Conservation (phyloP, 2,888 invertebrate species). For the Troglohyphantes excavatus region DNA sequence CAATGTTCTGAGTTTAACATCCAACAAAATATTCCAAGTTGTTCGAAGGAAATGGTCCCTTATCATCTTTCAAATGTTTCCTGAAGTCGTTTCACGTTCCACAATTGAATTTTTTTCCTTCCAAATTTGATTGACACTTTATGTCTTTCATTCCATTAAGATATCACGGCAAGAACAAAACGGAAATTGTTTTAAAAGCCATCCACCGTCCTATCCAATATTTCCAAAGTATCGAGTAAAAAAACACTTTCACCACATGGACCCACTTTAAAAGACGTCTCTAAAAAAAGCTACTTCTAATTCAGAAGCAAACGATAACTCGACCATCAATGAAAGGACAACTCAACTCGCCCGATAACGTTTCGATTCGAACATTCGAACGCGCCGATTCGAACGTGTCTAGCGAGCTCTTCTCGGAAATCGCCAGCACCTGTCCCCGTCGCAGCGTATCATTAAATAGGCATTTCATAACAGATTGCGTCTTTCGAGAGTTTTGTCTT, state of each 20-base stretch:
- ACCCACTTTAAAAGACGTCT: too few species aligned
- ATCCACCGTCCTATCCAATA: too few species aligned
- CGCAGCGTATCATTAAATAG: slow-evolving; percentile 37
- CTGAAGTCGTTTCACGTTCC: not conserved
- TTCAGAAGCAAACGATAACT: slow-evolving; percentile 3
- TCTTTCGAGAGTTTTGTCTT: not conserved
- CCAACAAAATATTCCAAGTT: too few species aligned
- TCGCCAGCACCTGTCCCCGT: slow-evolving; percentile 46
- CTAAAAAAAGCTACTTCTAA: too few species aligned
- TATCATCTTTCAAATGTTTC: not conserved
- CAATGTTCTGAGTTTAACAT: too few species aligned
- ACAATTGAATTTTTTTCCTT: not conserved
- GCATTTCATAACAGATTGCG: slow-evolving; percentile 56
- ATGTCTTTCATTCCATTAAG: slow-evolving; percentile 4
- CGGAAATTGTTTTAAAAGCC: too few species aligned
- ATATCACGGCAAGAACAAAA: too few species aligned
- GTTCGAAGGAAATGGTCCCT: not conserved
- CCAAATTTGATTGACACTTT: slow-evolving; percentile 3
- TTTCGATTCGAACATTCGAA: slow-evolving; percentile 52
- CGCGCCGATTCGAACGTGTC: slow-evolving; percentile 62
- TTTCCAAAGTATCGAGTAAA: too few species aligned
- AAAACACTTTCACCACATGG: too few species aligned
- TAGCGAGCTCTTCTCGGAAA: slow-evolving; percentile 19
- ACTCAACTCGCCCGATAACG: slow-evolving; percentile 56
- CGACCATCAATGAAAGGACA: slow-evolving; percentile 15